Conservation (phyloP, 2,797 vertebrate genomes). For the Leontopithecus rosalia region DNA sequence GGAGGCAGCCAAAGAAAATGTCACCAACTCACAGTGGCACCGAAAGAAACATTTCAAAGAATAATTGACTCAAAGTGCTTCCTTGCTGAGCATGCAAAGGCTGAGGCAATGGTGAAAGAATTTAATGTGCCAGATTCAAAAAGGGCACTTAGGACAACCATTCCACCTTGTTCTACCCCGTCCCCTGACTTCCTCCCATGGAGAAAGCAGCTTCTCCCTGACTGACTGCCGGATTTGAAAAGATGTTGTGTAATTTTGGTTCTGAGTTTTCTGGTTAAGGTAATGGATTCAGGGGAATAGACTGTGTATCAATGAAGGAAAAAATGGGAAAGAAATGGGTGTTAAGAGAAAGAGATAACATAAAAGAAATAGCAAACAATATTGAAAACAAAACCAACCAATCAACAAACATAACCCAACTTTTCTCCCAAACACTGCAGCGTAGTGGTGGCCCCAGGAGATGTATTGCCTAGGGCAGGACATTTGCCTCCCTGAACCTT, state of each 20-base stretch:
- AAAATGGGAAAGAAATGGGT: not conserved
- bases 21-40: slow-evolving; percentile 48
- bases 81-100: slow-evolving; percentile 3
- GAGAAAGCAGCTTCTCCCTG: not conserved
- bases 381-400: not conserved
- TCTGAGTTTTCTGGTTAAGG: not conserved
- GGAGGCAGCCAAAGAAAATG: slow-evolving; percentile 60
- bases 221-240: not conserved
- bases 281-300: not conserved
- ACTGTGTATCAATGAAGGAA: not conserved
- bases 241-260: not conserved
- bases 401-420: not conserved
- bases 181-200: not conserved
- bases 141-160: not conserved
- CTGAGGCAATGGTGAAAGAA: not conserved
- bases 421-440: not conserved
- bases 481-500: not conserved
- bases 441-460: not conserved
- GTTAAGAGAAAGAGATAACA: not conserved
- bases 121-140: not conserved
- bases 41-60: slow-evolving; percentile 42
- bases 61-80: slow-evolving; percentile 53
- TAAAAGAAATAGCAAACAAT: not conserved
- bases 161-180: not conserved
- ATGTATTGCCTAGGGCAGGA: not conserved